phyloP scores from a whole-genome alignment of 2,888 invertebrate species.

The Myathropa florea region DNA sequence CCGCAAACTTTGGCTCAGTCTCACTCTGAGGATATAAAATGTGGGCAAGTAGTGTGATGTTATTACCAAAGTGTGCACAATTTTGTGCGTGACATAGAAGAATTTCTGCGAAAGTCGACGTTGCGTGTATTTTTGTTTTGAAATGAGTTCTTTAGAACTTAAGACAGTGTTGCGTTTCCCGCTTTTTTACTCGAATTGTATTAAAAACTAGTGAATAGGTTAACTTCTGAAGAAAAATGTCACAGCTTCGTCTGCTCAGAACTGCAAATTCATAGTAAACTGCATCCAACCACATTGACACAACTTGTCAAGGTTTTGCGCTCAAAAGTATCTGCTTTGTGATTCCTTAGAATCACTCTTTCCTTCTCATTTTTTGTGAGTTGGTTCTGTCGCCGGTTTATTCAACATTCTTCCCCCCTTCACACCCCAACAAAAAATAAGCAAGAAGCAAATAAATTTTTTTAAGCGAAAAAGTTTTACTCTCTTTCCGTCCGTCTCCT shows the following conservation, averaged over 20 bases:
- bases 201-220: neutral
- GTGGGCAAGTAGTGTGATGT: too few species aligned
- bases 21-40: too few species aligned
- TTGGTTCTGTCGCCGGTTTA: neutral
- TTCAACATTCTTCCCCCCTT: neutral
- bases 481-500: neutral
- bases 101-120: too few species aligned
- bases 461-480: conserved; percentile 19
- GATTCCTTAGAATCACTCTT: neutral
- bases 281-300: neutral
- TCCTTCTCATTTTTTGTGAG: neutral
- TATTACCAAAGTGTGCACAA: too few species aligned
- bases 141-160: too few species aligned
- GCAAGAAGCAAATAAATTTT: neutral
- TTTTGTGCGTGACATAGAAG: too few species aligned
- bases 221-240: neutral
- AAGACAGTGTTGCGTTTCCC: too few species aligned
- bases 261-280: neutral
- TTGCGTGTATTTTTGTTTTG: too few species aligned
- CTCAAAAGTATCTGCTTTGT: neutral
- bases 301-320: neutral
- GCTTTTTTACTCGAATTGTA: neutral
- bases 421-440: neutral
- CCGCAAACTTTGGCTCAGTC: too few species aligned
- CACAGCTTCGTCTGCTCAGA: too few species aligned